phyloP scores from a whole-genome alignment of 2,797 vertebrate species.

The Clarias laeviceps region DNA sequence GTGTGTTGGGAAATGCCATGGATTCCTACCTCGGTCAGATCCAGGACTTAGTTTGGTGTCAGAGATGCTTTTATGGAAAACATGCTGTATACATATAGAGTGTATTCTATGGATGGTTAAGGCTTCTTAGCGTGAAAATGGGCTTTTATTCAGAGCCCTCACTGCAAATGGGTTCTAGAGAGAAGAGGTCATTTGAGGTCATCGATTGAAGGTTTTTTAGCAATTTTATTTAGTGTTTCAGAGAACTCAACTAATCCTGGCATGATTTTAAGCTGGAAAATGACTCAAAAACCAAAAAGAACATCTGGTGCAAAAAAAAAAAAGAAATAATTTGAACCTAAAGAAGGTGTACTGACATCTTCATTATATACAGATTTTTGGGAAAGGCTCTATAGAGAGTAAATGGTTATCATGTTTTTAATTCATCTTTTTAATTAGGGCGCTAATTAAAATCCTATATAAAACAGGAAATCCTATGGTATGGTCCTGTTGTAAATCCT shows the following conservation, averaged over 20 bases:
- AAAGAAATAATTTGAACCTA: background rate
- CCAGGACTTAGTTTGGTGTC: background rate
- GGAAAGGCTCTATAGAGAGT: background rate
- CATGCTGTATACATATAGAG: background rate
- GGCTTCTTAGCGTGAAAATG: background rate
- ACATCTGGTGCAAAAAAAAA: background rate
- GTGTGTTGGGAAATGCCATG: constrained; percentile 19
- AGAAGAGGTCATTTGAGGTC: background rate
- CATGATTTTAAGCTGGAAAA: background rate
- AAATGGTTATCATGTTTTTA: background rate
- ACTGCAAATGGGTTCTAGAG: background rate
- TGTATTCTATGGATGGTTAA: background rate
- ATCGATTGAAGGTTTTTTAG: background rate
- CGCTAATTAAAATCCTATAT: background rate
- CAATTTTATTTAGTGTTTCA: background rate
- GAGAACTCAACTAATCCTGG: background rate
- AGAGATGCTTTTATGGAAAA: background rate
- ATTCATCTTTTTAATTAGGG: background rate
- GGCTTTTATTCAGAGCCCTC: background rate
- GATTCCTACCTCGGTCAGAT: background rate
- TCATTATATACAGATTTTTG: background rate
- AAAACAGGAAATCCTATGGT: background rate
- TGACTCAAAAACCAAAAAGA: background rate
- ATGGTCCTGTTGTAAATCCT: background rate
- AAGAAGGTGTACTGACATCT: background rate